Conservation (phyloP, 2,113 vertebrate genomes). For the Poicephalus gulielmi region DNA sequence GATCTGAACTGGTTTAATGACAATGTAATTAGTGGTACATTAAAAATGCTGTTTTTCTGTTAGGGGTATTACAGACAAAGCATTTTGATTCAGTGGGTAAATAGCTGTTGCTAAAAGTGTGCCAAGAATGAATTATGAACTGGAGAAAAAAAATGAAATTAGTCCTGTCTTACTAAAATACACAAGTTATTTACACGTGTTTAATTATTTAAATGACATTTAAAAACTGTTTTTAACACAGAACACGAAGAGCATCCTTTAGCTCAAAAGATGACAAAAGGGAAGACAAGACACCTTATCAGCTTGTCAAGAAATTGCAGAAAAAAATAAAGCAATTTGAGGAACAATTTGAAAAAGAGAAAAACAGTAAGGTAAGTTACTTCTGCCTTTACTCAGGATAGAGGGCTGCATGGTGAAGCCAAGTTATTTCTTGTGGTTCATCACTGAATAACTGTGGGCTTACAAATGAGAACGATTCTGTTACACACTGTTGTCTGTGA, state of each 20-base stretch:
- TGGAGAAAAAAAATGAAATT: neutral
- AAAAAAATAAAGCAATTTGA: slow-evolving; percentile 98
- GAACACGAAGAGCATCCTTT: slow-evolving; percentile 90
- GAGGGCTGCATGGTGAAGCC: neutral
- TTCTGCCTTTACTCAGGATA: neutral
- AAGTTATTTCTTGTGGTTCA: neutral
- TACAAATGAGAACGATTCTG: neutral
- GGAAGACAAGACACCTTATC: slow-evolving; percentile 88
- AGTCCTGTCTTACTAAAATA: neutral
- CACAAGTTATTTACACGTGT: neutral
- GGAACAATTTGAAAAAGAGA: slow-evolving; percentile 96
- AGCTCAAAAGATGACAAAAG: slow-evolving; percentile 91
- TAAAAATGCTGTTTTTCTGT: neutral
- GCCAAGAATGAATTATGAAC: neutral
- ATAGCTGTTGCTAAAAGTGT: neutral
- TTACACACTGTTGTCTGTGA: rapidly evolving
- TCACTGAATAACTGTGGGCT: neutral
- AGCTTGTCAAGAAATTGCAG: slow-evolving; percentile 95
- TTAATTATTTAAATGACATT: neutral
- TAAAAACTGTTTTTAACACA: slow-evolving; percentile 60
- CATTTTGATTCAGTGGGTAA: neutral
- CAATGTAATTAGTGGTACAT: neutral
- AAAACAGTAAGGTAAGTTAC: slow-evolving; percentile 86
- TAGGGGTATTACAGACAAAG: neutral
- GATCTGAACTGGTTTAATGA: neutral